These are phyloP conservation scores for Amblyopsis hoosieri DNA, from an alignment of 2,797 vertebrate species.

Conservation along the genomic window DNA sequence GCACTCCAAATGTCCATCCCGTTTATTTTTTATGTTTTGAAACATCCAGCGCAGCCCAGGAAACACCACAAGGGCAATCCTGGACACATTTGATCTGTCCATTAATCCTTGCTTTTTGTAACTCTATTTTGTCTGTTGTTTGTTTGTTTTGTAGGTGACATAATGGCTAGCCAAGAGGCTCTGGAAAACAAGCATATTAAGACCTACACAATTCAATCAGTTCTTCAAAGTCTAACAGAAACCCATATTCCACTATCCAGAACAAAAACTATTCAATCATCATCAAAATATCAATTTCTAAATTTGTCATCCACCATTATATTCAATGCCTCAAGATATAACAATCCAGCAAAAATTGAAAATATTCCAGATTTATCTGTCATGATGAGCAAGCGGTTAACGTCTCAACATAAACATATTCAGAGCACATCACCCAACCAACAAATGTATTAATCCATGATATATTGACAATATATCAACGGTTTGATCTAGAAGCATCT, in stretches of 20 bases:
- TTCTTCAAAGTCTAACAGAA: conserved; percentile 24
- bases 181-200: conserved; percentile 3
- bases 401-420: conserved; percentile 21
- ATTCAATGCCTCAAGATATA: conserved; percentile 3
- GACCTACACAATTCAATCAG: background rate
- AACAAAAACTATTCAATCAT: conserved; percentile 10
- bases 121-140: background rate
- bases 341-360: background rate
- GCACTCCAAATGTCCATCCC: too few relatives aligned
- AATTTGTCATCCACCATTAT: conserved; percentile 31
- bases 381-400: conserved; percentile 17
- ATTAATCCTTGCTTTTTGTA: too few relatives aligned
- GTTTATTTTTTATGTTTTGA: too few relatives aligned
- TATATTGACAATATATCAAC: conserved; percentile 7
- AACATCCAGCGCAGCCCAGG: too few relatives aligned
- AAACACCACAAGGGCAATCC: too few relatives aligned
- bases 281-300: conserved; percentile 9
- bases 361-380: conserved; percentile 22
- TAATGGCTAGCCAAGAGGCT: background rate
- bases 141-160: conserved; percentile 19
- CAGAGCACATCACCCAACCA: conserved; percentile 19
- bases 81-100: too few relatives aligned
- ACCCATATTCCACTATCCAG: background rate
- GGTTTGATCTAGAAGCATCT: conserved; percentile 32
- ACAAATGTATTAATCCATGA: conserved; percentile 3